Base-by-base conservation (phyloP, 1,140 invertebrate genomes). In the Zaprionus ornatus region DNA sequence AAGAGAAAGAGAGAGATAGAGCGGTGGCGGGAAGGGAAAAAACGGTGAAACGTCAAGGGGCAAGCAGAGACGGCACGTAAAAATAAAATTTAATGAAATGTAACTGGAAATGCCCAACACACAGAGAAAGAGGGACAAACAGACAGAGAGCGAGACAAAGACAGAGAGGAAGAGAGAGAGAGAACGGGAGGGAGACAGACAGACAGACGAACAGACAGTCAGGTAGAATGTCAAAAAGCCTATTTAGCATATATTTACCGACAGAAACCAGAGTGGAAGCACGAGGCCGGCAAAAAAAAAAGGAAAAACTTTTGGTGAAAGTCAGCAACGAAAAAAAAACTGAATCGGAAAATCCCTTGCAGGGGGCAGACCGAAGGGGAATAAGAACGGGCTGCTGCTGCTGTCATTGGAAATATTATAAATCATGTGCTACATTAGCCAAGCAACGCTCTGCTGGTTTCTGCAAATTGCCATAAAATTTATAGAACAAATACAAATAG, bases 61-160 rank as follows among this genome's bases (percentile, higher is more conserved):
- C 83, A 59, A 42, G 54, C 83, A 88, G 68, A 88, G 74, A 84
- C 81, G 72, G 83, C 77, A 85, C 81, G 79, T 77, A 85, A 81
- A 88, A 90, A 90, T 88, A 90, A 90, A 88, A 90, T 90, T 90
- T 90, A 90, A 90, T 90, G 85, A 90, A 90, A 90, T 90, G 85
- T 90, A 90, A 90, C 85, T 90, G 85, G 84, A 90, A 80, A 85
- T 79, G 66, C 67, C 82, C 62, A 62, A 66, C 60, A 79, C 75
- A 73, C 32, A 61, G 1, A 40, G 13, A 37, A n/a, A 62, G 15
- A 45, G 29, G 12, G 55, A 37, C 19, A 60, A 10, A 40, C 19
- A 23, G 29, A 37, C 7, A 9, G 10, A 19, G 21, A 15, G 63
- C 32, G 65, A 45, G 61, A 74, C 60, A 69, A 77, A 84, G 83